phyloP scores from a whole-genome alignment of 2,113 vertebrate species.

The Podiceps cristatus region DNA sequence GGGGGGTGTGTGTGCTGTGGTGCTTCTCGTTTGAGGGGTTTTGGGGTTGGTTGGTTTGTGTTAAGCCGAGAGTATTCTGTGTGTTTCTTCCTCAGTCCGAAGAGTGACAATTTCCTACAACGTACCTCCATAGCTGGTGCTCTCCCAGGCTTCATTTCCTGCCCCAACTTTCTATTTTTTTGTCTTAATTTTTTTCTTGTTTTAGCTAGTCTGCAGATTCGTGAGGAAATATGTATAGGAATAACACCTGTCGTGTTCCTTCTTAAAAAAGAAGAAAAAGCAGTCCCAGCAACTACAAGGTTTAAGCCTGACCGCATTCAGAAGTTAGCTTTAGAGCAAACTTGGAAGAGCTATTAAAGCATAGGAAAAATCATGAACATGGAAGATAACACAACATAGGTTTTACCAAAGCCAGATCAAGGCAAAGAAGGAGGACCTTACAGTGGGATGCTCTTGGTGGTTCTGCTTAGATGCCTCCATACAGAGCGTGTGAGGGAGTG shows the following conservation, averaged over 20 bases:
- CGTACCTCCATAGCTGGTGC: fast-evolving
- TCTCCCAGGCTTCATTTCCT: not conserved
- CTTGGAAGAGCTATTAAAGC: not conserved
- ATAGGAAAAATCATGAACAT: not conserved
- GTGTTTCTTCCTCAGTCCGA: fast-evolving
- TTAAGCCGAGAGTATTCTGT: fast-evolving
- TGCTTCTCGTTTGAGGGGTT: too few species aligned
- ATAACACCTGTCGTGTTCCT: fast-evolving
- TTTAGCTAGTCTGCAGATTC: not conserved
- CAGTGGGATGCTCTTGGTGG: not conserved
- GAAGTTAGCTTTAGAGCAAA: not conserved
- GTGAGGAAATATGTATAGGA: not conserved
- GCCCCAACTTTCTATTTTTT: not conserved
- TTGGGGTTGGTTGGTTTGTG: not conserved
- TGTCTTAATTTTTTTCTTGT: too few species aligned
- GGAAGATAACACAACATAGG: not conserved
- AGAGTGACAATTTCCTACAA: not conserved
- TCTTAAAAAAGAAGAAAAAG: not conserved
- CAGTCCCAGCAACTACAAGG: not conserved
- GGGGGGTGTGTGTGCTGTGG: too few species aligned
- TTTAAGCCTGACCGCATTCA: not conserved
- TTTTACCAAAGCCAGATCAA: not conserved
- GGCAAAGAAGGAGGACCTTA: not conserved
- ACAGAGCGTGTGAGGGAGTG: not conserved
- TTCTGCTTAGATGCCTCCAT: not conserved